Evolutionary conservation across 2,797 vertebrate species (phyloP), one percentile per base, ranked within the genome.

Genomic region (Peromyscus aztecus): DNA sequence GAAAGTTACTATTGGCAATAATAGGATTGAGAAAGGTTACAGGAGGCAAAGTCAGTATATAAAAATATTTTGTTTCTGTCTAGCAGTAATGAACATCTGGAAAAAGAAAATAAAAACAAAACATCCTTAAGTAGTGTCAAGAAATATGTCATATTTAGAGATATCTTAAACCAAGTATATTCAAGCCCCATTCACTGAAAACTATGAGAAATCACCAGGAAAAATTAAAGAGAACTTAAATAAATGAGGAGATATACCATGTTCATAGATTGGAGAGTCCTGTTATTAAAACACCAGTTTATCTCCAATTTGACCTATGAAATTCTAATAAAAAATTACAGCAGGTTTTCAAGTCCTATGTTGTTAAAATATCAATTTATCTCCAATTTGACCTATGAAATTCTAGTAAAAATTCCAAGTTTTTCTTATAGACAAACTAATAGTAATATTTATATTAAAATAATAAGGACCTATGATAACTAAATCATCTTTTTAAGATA

Each of bases 91-190:
- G 21, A 94, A 78, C 55, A 73, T 55, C 9, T 88, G 11, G 6
- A 92, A 94, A 89, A 80, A n/a, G 4, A 92, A 89, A 59, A 31
- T 27, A 77, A 69, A 43, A 49, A 65, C 40, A n/a, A 37, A 63
- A 49, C 49, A 2, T 29, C 49, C 10, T 87, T 86, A 95, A 82
- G 10, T 55, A 69, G n/a, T 65, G 46, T 84, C 31, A 90, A 96
- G 71, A 94, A 59, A 90, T 81, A 90, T 37, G 19, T 84, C 84
- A 17, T 90, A 37, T 31, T 78, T 92, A 92, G 21, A 87, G 89
- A 69, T 55, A 91, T 75, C 76, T 63, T 90, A 75, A 77, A 87
- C 80, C 75, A 91, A 78, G 29, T 67, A 84, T 92, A 27, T 46
- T 80, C 3, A 88, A 88, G 31, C 59, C 12, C 10, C 63, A 6